Base-by-base conservation (phyloP, 2,888 invertebrate species). In the Lymantria dispar region DNA sequence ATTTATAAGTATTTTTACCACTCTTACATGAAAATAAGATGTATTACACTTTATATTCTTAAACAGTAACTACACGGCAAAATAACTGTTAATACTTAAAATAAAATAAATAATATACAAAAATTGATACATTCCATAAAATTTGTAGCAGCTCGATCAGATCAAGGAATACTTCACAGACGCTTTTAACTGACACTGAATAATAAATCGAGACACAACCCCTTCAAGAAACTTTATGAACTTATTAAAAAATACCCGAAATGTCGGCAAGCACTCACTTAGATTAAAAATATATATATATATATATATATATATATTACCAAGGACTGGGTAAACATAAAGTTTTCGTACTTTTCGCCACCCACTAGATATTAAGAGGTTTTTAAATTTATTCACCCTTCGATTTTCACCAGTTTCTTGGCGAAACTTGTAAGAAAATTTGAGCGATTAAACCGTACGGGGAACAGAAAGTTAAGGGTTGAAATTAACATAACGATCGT, bases 331-430 rank as follows among this genome's bases (percentile, higher is more conserved):
- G 73, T 76, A 84, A 83, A 83, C 78, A 80, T 77, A 81, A 87
- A 87, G 77, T 87, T 88, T 41, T 46, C 43, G 13, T 46, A 49
- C 45, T 49, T 53, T 80, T 80, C 76, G 68, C 72, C 83, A 80
- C 80, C 80, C 81, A 78, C 83, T 83, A 81, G 74, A 79, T 77
- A 83, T 83, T 86, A 82, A 85, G 83, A 87, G 85, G 82, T 87
- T 89, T 88, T 87, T 81, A 87, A 90, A 90, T 90, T 83, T 90
- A 90, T 90, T 87, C 90, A 90, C 90, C 90, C 90, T 87, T 84
- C 85, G 81, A 83, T 85, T 81, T 71, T 64, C 68, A 66, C 70
- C 76, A 84, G 83, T 80, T 82, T 80, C 79, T 79, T 74, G 68
- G 38, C 60, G 66, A 68, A 75, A 81, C 80, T 74, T 85, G 78